phyloP scores from a whole-genome alignment of 2,888 invertebrate genomes.

The Globia sparganii region DNA sequence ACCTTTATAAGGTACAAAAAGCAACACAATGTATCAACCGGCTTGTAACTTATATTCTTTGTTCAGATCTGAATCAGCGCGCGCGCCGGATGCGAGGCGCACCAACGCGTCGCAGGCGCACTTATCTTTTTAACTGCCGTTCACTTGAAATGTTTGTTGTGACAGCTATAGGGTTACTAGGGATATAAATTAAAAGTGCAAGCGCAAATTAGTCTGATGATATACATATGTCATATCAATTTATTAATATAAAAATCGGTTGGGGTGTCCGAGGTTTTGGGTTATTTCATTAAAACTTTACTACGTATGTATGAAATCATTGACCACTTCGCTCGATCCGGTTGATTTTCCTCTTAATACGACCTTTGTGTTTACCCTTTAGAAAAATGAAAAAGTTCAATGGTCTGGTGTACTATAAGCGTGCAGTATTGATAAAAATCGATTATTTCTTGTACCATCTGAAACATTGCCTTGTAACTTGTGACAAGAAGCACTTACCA shows the following conservation, averaged over 20 bases:
- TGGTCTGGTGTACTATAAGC: background rate
- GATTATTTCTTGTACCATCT: conserved; percentile 18
- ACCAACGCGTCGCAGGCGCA: conserved; percentile 52
- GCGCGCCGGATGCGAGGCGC: conserved; percentile 60
- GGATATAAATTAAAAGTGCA: conserved; percentile 26
- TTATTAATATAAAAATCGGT: too few species aligned
- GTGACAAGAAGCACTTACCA: conserved; percentile 12
- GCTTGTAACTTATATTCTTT: conserved; percentile 63
- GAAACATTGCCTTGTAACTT: conserved; percentile 29
- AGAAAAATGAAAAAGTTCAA: conserved; percentile 17
- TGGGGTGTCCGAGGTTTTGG: too few species aligned
- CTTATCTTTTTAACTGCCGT: conserved; percentile 53
- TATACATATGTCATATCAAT: too few species aligned
- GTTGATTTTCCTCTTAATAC: conserved; percentile 14
- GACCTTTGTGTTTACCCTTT: conserved; percentile 20
- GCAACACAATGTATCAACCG: conserved; percentile 43
- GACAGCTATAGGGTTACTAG: conserved; percentile 23
- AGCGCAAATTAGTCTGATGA: background rate
- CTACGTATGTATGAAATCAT: conserved; percentile 9
- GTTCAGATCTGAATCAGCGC: conserved; percentile 68
- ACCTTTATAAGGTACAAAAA: conserved; percentile 35
- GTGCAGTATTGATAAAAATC: conserved; percentile 18
- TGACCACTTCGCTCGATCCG: conserved; percentile 2
- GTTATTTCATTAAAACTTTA: too few species aligned
- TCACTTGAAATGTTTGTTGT: conserved; percentile 45